phyloP scores from a whole-genome alignment of 2,113 vertebrate genomes.

The Oreochromis niloticus region DNA sequence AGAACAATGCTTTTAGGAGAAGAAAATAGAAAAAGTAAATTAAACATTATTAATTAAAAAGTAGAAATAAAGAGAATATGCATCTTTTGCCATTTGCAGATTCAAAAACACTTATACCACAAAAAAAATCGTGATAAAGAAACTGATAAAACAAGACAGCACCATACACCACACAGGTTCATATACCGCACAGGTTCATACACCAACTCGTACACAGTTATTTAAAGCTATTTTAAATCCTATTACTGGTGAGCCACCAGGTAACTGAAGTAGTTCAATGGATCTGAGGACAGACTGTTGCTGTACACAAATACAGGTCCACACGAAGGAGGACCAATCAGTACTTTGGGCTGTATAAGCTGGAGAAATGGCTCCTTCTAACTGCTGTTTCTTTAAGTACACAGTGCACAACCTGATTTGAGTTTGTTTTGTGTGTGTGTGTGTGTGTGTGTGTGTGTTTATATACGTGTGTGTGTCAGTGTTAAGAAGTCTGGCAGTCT shows the following conservation, averaged over 20 bases:
- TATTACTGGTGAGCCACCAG: background rate
- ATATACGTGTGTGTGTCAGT: background rate
- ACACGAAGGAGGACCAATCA: background rate
- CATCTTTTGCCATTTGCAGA: background rate
- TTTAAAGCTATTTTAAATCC: background rate
- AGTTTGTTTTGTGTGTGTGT: background rate
- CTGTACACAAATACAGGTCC: background rate
- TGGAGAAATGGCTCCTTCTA: background rate
- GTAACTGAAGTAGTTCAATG: background rate
- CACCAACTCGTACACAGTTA: background rate
- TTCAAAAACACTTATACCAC: background rate
- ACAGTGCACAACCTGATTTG: background rate
- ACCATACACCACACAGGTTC: background rate
- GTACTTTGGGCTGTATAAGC: background rate
- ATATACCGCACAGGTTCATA: too few species aligned
- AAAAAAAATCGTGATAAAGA: background rate
- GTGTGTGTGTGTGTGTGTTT: too few species aligned
- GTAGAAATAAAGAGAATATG: background rate
- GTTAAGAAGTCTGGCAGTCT: background rate
- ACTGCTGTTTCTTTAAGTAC: background rate
- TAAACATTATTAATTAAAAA: background rate
- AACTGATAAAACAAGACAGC: background rate
- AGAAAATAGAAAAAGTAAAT: background rate
- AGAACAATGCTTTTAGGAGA: background rate
- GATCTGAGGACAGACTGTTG: background rate